Conservation (phyloP, 1,140 invertebrate species). For the Andricus grossulariae region DNA sequence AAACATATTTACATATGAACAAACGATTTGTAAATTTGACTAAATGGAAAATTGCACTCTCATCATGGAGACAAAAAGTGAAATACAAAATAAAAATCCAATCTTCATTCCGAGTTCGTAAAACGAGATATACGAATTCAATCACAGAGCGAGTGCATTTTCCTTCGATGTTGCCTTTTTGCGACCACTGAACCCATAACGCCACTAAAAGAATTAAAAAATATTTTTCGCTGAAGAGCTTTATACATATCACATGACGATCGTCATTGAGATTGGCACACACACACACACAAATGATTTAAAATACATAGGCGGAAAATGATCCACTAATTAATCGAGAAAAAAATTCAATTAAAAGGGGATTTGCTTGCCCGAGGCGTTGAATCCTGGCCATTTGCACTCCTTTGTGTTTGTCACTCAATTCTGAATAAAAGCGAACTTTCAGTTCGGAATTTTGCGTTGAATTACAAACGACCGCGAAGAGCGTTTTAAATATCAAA, state of each 20-base stretch:
- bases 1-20: no score
- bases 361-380: constrained; percentile 35
- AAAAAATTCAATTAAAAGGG: constrained; percentile 46
- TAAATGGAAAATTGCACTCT: constrained; percentile 15
- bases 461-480: background rate
- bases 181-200: background rate
- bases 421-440: background rate
- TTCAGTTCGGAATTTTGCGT: background rate
- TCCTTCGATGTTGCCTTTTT: background rate
- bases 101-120: constrained; percentile 2
- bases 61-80: constrained; percentile 1
- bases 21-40: background rate
- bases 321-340: constrained; percentile 48
- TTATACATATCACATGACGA: background rate
- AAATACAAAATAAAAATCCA: constrained; percentile 7
- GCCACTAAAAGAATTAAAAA: background rate
- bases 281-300: background rate
- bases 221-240: background rate
- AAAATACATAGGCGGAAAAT: constrained; percentile 39
- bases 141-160: constrained; percentile 17
- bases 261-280: background rate
- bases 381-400: constrained; percentile 1
- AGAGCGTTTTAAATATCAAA: background rate
- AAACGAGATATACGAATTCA: constrained; percentile 24
- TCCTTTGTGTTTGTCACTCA: constrained; percentile 11